These are phyloP conservation scores for Eulithis prunata DNA, from an alignment of 2,888 invertebrate species.

Conservation along the genomic window DNA sequence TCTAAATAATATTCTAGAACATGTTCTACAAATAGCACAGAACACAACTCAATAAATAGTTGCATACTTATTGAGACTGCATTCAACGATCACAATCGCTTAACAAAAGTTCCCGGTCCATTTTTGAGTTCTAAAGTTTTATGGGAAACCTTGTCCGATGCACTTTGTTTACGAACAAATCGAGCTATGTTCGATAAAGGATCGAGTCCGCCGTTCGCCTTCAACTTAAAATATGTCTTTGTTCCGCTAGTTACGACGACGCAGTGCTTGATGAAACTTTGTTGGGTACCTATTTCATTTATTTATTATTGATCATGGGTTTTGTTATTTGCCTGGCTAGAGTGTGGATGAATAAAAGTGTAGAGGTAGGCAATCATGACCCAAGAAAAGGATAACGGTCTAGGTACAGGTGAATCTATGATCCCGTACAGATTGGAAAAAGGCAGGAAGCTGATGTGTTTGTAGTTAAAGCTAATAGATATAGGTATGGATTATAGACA, in stretches of 20 bases:
- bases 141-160: slow-evolving; percentile 64
- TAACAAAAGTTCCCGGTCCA: slow-evolving; percentile 46
- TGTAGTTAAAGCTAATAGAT: too few species aligned
- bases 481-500: too few species aligned
- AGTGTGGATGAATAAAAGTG: neutral
- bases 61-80: slow-evolving; percentile 15
- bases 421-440: too few species aligned
- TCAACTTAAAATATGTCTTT: slow-evolving; percentile 74
- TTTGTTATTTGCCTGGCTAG: slow-evolving; percentile 1
- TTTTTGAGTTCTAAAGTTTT: slow-evolving; percentile 69
- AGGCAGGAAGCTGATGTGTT: too few species aligned
- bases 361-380: too few species aligned
- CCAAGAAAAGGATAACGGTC: too few species aligned
- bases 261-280: slow-evolving; percentile 66
- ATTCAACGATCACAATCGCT: slow-evolving; percentile 35
- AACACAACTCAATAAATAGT: slow-evolving; percentile 11
- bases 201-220: slow-evolving; percentile 61
- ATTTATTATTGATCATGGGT: slow-evolving; percentile 11
- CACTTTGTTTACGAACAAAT: slow-evolving; percentile 79
- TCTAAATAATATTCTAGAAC: too few species aligned
- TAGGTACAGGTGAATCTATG: too few species aligned
- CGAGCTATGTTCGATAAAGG: slow-evolving; percentile 59
- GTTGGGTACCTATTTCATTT: slow-evolving; percentile 38
- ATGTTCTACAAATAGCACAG: too few species aligned
- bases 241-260: slow-evolving; percentile 67